Percentiles rank a stretch among this genome's conserved stretches.
These are phyloP conservation scores for Taenioides sp. DNA, from an alignment of 2,797 vertebrate genomes.

Conservation along the genomic window DNA sequence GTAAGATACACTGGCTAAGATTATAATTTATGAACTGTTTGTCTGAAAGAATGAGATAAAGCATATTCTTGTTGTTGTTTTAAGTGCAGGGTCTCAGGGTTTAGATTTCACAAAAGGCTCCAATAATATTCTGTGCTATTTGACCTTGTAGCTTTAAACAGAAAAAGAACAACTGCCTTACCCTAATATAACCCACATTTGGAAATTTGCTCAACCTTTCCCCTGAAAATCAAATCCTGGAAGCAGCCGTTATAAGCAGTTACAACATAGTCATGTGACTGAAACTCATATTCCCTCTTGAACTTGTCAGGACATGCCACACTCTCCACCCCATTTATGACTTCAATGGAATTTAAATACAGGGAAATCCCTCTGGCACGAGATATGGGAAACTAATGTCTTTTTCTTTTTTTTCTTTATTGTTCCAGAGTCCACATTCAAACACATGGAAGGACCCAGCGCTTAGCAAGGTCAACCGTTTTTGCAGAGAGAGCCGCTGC, in stretches of 20 bases:
- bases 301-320: conserved; percentile 59
- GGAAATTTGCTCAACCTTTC: not conserved
- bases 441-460: conserved; percentile 91
- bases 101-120: too few relatives aligned
- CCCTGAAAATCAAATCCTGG: not conserved
- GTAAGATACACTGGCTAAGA: too few relatives aligned
- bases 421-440: conserved; percentile 85
- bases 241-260: not conserved
- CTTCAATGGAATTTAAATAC: conserved; percentile 41
- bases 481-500: conserved; percentile 93
- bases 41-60: too few relatives aligned
- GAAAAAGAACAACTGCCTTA: too few relatives aligned
- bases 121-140: too few relatives aligned
- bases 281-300: conserved; percentile 33
- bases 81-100: too few relatives aligned
- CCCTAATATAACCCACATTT: too few relatives aligned
- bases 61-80: too few relatives aligned
- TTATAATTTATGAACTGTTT: too few relatives aligned
- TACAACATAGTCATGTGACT: conserved; percentile 5
- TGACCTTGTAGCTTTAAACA: too few relatives aligned
- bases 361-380: conserved; percentile 18
- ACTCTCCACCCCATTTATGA: conserved; percentile 43
- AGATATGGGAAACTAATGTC: not conserved
- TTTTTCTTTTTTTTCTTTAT: conserved; percentile 1
- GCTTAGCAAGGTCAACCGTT: conserved; percentile 89